phyloP scores from a whole-genome alignment of 2,888 invertebrate species.

The Sesia bembeciformis region DNA sequence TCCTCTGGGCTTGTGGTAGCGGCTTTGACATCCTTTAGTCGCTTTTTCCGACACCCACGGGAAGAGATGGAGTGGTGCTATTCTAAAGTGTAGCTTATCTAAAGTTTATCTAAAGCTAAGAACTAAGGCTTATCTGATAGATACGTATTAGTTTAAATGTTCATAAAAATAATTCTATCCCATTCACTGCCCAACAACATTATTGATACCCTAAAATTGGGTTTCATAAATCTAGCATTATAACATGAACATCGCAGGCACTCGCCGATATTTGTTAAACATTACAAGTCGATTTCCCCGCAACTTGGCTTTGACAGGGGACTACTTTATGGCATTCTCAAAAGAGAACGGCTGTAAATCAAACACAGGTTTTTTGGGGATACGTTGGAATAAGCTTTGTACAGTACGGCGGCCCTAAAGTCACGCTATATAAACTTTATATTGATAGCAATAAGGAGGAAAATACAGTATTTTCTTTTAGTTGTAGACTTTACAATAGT shows the following conservation, averaged over 20 bases:
- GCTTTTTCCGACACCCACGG: no score
- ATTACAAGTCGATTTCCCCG: constrained; percentile 44
- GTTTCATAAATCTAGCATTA: constrained; percentile 18
- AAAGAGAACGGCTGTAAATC: constrained; percentile 50
- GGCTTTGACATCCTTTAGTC: no score
- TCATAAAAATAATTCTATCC: no score
- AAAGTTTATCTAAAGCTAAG: no score
- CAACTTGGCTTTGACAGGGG: constrained; percentile 53
- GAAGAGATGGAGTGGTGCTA: no score
- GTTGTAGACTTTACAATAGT: not conserved
- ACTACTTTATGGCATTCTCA: constrained; percentile 57
- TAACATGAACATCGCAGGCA: constrained; percentile 9
- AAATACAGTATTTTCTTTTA: no score
- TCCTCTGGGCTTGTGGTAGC: no score
- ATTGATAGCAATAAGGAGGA: no score
- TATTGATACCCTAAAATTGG: not conserved
- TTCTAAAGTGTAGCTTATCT: no score
- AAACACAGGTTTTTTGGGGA: constrained; percentile 44
- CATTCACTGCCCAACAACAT: not conserved
- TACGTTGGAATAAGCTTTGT: constrained; percentile 3
- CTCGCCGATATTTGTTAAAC: constrained; percentile 49
- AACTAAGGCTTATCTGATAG: no score
- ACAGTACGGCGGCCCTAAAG: not conserved
- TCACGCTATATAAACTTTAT: no score
- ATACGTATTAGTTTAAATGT: no score